phyloP scores from a whole-genome alignment of 2,888 invertebrate species.

The Campaea margaritaria region DNA sequence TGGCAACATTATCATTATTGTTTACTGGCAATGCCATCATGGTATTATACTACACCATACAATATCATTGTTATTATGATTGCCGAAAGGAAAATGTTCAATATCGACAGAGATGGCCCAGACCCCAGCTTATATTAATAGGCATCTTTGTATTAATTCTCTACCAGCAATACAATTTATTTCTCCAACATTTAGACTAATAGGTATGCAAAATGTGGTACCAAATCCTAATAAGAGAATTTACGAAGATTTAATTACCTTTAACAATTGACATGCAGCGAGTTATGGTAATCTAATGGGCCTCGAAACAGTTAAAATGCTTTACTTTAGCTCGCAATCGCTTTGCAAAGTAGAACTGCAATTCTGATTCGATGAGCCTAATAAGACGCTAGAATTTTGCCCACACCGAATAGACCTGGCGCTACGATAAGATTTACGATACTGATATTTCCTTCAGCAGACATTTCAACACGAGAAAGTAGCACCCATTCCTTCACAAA shows the following conservation, averaged over 20 bases:
- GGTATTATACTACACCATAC: slow-evolving; percentile 21
- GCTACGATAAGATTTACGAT: not conserved
- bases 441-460: slow-evolving; percentile 17
- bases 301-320: too few species aligned
- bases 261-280: too few species aligned
- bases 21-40: slow-evolving; percentile 25
- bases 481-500: slow-evolving; percentile 20
- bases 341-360: too few species aligned
- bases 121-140: not conserved
- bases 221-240: too few species aligned
- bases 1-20: slow-evolving; percentile 29
- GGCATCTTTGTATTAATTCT: not conserved
- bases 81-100: slow-evolving; percentile 11
- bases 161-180: slow-evolving; percentile 5
- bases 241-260: too few species aligned
- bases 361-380: too few species aligned
- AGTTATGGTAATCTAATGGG: too few species aligned
- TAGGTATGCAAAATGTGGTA: too few species aligned
- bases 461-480: slow-evolving; percentile 24
- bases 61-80: slow-evolving; percentile 26
- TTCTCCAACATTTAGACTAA: slow-evolving; percentile 2
- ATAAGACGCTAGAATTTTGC: too few species aligned
- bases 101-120: slow-evolving; percentile 13
- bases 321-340: too few species aligned
- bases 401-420: too few species aligned